Percentiles rank a stretch among this genome's conserved stretches.
These are phyloP conservation scores for Cervus canadensis DNA, from an alignment of 2,113 vertebrate species.

Conservation along the genomic window DNA sequence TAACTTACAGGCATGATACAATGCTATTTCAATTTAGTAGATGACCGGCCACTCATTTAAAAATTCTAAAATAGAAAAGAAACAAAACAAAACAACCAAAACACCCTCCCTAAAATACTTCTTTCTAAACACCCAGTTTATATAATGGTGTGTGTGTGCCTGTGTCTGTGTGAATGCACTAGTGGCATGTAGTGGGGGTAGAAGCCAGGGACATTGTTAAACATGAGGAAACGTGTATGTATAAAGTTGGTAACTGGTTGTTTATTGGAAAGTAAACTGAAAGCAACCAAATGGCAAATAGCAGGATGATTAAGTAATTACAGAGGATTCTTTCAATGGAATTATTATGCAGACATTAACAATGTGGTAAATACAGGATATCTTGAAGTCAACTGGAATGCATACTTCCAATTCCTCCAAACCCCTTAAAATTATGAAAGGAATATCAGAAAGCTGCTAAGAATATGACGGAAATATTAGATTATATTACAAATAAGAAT, in stretches of 20 bases:
- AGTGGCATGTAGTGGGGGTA: neutral
- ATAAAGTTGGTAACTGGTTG: neutral
- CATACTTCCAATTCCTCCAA: neutral
- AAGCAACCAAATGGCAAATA: neutral
- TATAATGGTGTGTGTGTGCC: neutral
- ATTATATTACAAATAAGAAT: neutral
- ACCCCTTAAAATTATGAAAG: neutral
- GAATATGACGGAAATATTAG: neutral
- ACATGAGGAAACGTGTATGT: neutral
- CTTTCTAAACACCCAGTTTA: neutral
- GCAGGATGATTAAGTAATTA: neutral
- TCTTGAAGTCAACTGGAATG: neutral
- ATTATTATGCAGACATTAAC: neutral
- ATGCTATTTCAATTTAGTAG: neutral
- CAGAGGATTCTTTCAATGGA: neutral
- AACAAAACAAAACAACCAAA: neutral
- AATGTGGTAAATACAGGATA: neutral
- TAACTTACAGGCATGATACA: neutral
- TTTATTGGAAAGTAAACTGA: neutral
- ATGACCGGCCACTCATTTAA: neutral
- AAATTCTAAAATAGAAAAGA: neutral
- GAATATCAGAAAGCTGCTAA: neutral
- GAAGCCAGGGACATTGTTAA: neutral
- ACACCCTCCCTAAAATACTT: neutral
- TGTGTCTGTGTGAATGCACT: neutral